Evolutionary conservation across 1,140 invertebrate species (phyloP).

Genomic region (Scylla paramamosain): DNA sequence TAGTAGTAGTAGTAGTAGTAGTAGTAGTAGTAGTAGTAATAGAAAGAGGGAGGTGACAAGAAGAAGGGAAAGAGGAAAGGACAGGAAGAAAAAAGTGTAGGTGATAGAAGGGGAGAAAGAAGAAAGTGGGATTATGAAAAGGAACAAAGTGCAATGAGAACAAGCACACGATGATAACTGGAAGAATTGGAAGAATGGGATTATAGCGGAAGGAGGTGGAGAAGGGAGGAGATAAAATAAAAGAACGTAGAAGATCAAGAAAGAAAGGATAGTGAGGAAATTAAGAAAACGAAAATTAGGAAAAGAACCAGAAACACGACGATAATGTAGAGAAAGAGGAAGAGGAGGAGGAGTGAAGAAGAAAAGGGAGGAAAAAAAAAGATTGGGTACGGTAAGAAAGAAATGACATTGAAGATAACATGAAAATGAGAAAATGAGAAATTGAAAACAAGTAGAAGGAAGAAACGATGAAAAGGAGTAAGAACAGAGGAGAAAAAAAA

Average conservation of each 20-base stretch:
- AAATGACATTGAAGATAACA: not conserved
- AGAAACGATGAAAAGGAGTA: not conserved
- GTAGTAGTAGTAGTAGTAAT: too few species aligned
- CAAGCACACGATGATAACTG: too few species aligned
- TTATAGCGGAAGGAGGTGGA: slow-evolving; percentile 7
- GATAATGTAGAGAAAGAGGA: not conserved
- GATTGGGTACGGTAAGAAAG: not conserved
- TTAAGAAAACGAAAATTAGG: not conserved
- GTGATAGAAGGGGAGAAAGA: not conserved
- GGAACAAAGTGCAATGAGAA: not conserved
- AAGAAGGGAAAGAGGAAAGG: not conserved
- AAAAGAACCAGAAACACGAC: too few species aligned
- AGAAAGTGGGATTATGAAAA: not conserved
- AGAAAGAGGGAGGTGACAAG: not conserved
- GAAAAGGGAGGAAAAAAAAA: not conserved
- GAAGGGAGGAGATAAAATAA: not conserved
- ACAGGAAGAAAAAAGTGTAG: not conserved
- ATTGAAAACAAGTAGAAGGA: not conserved
- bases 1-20: too few species aligned
- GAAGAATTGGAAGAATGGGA: not conserved
- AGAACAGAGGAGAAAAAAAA: not conserved
- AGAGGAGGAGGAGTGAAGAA: not conserved
- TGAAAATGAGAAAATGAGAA: not conserved
- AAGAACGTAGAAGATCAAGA: not conserved
- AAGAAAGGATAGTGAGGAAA: not conserved